These are phyloP conservation scores for Diabrotica undecimpunctata DNA, from an alignment of 1,140 invertebrate species.

Conservation along the genomic window DNA sequence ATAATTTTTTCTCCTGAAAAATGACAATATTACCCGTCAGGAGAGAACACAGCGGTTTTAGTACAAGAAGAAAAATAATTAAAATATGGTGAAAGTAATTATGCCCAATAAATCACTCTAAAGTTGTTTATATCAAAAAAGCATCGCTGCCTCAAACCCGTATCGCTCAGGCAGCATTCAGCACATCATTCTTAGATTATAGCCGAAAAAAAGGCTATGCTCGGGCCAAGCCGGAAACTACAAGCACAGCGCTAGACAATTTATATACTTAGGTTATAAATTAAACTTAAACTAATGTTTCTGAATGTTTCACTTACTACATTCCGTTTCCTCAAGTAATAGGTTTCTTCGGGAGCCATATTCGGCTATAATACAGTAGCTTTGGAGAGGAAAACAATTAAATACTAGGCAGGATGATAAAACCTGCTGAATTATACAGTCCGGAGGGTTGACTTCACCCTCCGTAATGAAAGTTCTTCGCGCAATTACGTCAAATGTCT, in stretches of 20 bases:
- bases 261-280: constrained; percentile 23
- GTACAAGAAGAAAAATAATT: neutral
- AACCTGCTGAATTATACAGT: neutral
- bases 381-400: neutral
- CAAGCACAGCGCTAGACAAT: constrained; percentile 17
- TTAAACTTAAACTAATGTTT: constrained; percentile 24
- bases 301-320: constrained; percentile 22
- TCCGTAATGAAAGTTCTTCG: neutral
- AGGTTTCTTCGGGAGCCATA: constrained; percentile 19
- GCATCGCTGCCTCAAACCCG: neutral
- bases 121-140: neutral
- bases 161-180: neutral
- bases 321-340: constrained; percentile 22
- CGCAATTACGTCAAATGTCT: neutral
- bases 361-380: constrained; percentile 15
- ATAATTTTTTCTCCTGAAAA: no score
- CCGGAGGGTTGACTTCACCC: neutral
- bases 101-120: neutral
- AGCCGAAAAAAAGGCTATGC: neutral
- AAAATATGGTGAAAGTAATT: neutral
- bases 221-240: constrained; percentile 4
- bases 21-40: no score
- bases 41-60: neutral
- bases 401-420: constrained; percentile 2
- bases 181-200: constrained; percentile 20